Percentiles rank a stretch among this genome's conserved stretches.
Conservation (phyloP, 1,140 invertebrate genomes). For the Drosophila bocki region DNA sequence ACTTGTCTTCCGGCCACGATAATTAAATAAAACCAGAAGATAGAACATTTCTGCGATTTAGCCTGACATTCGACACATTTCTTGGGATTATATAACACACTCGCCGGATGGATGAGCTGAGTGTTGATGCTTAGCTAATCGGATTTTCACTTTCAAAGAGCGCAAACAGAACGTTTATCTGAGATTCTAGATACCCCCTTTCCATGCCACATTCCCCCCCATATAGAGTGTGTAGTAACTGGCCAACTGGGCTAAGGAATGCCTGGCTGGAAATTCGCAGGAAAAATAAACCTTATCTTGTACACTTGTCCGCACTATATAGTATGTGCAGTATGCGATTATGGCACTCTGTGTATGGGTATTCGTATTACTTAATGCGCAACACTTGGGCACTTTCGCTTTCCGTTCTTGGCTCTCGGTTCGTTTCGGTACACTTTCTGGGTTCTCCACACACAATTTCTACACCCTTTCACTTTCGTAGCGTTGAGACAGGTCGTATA, state of each 20-base stretch:
- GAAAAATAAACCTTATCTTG: slow-evolving; percentile 58
- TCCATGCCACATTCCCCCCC: background rate
- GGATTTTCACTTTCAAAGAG: slow-evolving; percentile 14
- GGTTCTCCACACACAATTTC: slow-evolving; percentile 28
- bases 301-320: slow-evolving; percentile 49
- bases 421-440: slow-evolving; percentile 12
- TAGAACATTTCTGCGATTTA: background rate
- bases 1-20: background rate
- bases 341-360: slow-evolving; percentile 26
- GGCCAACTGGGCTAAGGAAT: slow-evolving; percentile 40
- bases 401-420: slow-evolving; percentile 53
- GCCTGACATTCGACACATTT: slow-evolving; percentile 21
- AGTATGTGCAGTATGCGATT: slow-evolving; percentile 40
- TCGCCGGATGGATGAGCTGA: slow-evolving; percentile 10
- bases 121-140: slow-evolving; percentile 26
- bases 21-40: background rate
- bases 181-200: background rate
- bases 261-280: slow-evolving; percentile 44
- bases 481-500: slow-evolving; percentile 61
- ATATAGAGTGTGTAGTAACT: slow-evolving; percentile 25
- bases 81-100: slow-evolving; percentile 32
- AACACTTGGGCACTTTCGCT: slow-evolving; percentile 68
- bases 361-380: slow-evolving; percentile 47
- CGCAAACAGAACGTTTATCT: slow-evolving; percentile 20
- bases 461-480: slow-evolving; percentile 36